Evolutionary conservation across 2,797 vertebrate species (phyloP), one percentile per base, ranked within the genome.

Genomic region (Crocidura indochinensis): DNA sequence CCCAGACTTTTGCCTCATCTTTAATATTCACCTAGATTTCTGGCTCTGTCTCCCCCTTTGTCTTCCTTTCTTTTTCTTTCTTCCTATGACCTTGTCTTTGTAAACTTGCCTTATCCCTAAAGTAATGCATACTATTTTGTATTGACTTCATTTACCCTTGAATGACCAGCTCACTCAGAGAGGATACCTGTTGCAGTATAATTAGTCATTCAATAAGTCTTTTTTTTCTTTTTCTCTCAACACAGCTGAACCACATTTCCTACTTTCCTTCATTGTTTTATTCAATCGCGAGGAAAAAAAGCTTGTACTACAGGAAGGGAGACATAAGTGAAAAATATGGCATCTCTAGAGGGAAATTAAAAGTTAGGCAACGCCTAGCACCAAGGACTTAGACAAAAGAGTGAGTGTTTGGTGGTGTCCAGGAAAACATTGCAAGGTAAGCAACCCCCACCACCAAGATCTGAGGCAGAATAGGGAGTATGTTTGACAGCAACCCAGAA

Each of bases 81-180:
- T 38, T 38, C 67, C 56, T 71, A 90, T 69, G 77, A 94, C 74
- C 71, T 95, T 90, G 80, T 80, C 83, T 83, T 96, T 91, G 86
- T 72, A 81, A 92, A 53, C 29, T 80, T 78, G 65, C 65, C 64
- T 68, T 11, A n/a, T 29, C 26, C 22, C 4, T 19, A 53, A 10
- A 38, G 8, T 73, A 84, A 79, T 26, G 14, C 11, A 77, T 71
- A 81, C 53, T 44, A 46, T 46, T 67, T 75, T 91, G 29, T 62
- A 65, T 49, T 20, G 9, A 51, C 10, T 17, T 2, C 31, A 80
- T 38, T 38, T 88, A 83, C 47, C 83, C 73, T 44, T 77, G 46
- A 86, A 71, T 24, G 22, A 76, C 11, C 44, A 71, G 65, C 80
- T 85, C 27, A 0, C 62, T 64, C 29, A 83, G 38, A 65, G 2